phyloP scores from a whole-genome alignment of 1,140 invertebrate species.

The Telenomus remus region DNA sequence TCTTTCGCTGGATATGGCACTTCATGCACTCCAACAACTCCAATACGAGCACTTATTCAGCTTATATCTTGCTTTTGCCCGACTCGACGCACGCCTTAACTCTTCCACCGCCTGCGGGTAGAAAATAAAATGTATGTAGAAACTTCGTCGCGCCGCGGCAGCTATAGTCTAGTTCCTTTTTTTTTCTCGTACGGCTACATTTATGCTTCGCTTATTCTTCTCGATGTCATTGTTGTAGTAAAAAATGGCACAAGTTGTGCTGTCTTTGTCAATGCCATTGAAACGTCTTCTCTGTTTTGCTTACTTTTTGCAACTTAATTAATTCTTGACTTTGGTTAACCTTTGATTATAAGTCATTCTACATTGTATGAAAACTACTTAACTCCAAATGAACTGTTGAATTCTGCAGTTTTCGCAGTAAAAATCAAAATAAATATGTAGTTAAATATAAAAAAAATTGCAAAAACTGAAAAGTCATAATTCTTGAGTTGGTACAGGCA shows the following conservation, averaged over 20 bases:
- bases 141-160: slow-evolving; percentile 59
- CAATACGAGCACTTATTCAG: slow-evolving; percentile 57
- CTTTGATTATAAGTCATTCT: too few species aligned
- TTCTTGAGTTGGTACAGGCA: slow-evolving; percentile 17
- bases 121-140: slow-evolving; percentile 65
- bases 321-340: too few species aligned
- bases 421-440: too few species aligned
- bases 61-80: slow-evolving; percentile 63
- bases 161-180: slow-evolving; percentile 5
- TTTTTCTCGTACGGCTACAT: slow-evolving; percentile 43
- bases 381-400: too few species aligned
- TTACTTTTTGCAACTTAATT: too few species aligned
- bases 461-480: slow-evolving; percentile 12
- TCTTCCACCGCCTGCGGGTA: slow-evolving; percentile 61
- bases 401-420: too few species aligned
- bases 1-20: slow-evolving; percentile 66
- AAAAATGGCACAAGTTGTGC: slow-evolving; percentile 29
- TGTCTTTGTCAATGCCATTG: slow-evolving; percentile 26
- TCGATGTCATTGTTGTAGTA: slow-evolving; percentile 37
- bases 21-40: slow-evolving; percentile 67
- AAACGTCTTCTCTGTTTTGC: slow-evolving; percentile 16
- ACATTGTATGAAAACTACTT: too few species aligned
- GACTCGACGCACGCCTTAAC: slow-evolving; percentile 53
- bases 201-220: slow-evolving; percentile 48
- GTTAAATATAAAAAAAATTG: too few species aligned